phyloP scores from a whole-genome alignment of 2,113 vertebrate genomes.

The Prionailurus bengalensis region DNA sequence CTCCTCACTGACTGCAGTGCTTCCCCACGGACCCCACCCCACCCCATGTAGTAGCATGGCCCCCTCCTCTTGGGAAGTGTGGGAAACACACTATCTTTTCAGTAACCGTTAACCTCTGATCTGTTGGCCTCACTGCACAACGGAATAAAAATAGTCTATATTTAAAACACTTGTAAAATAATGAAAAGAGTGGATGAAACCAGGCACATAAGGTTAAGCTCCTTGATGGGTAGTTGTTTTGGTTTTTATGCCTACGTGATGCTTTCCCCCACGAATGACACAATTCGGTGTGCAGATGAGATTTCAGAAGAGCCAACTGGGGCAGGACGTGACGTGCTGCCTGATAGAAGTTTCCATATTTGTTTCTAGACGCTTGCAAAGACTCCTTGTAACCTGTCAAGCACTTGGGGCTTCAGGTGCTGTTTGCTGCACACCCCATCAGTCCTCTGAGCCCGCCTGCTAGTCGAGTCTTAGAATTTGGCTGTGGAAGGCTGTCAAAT shows the following conservation, averaged over 20 bases:
- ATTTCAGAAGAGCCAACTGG: background rate
- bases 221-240: background rate
- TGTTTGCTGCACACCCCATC: background rate
- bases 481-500: background rate
- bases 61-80: background rate
- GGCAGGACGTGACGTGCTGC: background rate
- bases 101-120: background rate
- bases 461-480: background rate
- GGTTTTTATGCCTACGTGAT: background rate
- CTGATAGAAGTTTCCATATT: background rate
- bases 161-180: background rate
- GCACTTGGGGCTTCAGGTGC: background rate
- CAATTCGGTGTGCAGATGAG: conserved; percentile 1
- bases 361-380: background rate
- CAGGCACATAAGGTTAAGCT: background rate
- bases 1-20: background rate
- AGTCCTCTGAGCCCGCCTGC: background rate
- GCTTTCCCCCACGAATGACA: background rate
- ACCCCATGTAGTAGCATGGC: no score
- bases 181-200: background rate
- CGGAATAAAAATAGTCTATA: background rate
- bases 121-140: background rate
- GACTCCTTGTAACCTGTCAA: background rate
- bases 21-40: background rate
- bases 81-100: background rate